Percentiles rank a stretch among this genome's conserved stretches.
Conservation (phyloP, 2,797 vertebrate species). For the Thalassophryne amazonica region DNA sequence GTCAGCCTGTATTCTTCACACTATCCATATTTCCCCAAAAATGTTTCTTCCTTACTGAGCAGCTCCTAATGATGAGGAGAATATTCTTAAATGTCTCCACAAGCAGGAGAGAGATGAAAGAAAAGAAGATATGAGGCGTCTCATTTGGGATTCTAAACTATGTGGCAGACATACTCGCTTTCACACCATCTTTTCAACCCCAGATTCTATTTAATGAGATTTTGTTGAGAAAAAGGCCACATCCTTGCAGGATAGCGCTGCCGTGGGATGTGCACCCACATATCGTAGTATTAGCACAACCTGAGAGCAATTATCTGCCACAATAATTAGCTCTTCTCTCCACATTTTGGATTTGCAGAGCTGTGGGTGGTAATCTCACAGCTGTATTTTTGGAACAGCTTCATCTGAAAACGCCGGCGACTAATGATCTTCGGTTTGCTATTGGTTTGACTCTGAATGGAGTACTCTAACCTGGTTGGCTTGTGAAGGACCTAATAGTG, state of each 20-base stretch:
- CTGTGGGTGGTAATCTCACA: constrained; percentile 62
- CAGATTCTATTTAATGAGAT: constrained; percentile 50
- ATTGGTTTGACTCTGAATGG: constrained; percentile 53
- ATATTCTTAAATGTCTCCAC: constrained; percentile 10
- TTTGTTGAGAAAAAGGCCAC: constrained; percentile 19
- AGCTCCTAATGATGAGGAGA: neutral
- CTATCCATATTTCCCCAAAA: neutral
- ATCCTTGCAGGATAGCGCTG: constrained; percentile 30
- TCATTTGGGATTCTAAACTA: constrained; percentile 12
- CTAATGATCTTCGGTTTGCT: constrained; percentile 56
- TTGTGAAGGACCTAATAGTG: constrained; percentile 9
- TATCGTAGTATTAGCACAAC: constrained; percentile 41
- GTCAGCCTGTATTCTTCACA: neutral
- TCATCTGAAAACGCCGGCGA: constrained; percentile 48
- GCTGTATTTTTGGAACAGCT: constrained; percentile 52
- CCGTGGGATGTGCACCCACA: constrained; percentile 41
- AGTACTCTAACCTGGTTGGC: constrained; percentile 35
- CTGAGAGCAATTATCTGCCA: constrained; percentile 64
- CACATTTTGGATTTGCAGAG: constrained; percentile 52
- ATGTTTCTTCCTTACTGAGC: constrained; percentile 1
- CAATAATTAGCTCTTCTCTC: constrained; percentile 66
- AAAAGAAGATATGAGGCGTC: constrained; percentile 1
- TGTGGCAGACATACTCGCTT: constrained; percentile 13
- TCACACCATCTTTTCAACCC: constrained; percentile 35
- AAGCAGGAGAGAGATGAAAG: constrained; percentile 15